Percentiles rank a stretch among this genome's conserved stretches.
Conservation (phyloP, 2,888 invertebrate genomes). For the Cephus rjabovi region DNA sequence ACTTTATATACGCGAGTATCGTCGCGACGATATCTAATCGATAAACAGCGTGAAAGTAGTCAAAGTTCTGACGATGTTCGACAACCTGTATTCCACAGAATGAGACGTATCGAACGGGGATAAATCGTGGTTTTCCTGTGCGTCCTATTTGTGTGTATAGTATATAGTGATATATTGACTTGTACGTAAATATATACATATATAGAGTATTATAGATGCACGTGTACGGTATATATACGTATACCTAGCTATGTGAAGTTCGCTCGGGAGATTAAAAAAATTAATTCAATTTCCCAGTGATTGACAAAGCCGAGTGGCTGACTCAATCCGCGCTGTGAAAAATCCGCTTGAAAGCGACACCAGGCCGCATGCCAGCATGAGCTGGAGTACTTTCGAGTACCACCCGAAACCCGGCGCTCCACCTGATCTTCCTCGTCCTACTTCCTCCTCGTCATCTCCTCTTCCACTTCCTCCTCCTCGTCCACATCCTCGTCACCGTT, state of each 20-base stretch:
- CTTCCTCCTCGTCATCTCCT: neutral
- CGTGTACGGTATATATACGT: neutral
- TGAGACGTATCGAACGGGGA: neutral
- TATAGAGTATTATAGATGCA: neutral
- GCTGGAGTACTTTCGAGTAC: slow-evolving; percentile 29
- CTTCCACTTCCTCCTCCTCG: neutral
- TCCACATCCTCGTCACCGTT: neutral
- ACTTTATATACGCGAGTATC: neutral
- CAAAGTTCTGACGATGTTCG: neutral
- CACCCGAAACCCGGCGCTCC: slow-evolving; percentile 24
- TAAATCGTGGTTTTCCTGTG: neutral
- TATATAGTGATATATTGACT: neutral
- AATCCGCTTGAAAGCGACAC: slow-evolving; percentile 35
- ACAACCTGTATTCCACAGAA: neutral
- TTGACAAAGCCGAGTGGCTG: slow-evolving; percentile 46
- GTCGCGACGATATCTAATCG: neutral
- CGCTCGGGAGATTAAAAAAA: slow-evolving; percentile 24
- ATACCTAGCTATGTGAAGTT: neutral
- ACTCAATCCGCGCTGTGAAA: slow-evolving; percentile 41
- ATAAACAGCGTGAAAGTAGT: neutral
- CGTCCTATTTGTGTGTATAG: neutral
- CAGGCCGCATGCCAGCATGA: slow-evolving; percentile 23
- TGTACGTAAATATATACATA: neutral
- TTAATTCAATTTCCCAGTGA: slow-evolving; percentile 46
- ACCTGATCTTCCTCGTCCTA: neutral